Conservation (phyloP, 30 jellyfish, hydroid and myxozoan species). For the Rhopilema esculentum region DNA sequence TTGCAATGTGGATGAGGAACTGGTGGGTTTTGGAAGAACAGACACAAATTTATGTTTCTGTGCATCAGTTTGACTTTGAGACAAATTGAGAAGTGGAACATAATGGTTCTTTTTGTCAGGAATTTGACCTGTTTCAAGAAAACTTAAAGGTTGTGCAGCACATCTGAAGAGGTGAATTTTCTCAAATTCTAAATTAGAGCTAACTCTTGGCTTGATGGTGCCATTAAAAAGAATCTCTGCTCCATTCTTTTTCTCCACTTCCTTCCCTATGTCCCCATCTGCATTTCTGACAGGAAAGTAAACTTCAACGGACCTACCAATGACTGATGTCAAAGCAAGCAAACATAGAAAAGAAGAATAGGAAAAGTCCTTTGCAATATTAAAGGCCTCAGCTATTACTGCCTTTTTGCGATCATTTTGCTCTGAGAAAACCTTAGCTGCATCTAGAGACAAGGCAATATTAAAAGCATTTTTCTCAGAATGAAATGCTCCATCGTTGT, state of each 20-base stretch:
- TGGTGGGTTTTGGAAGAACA: no score
- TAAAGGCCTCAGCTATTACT: neutral
- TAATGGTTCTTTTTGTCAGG: no score
- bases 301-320: neutral
- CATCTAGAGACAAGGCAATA: neutral
- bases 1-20: no score
- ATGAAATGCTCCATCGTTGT: neutral
- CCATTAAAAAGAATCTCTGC: neutral
- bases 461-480: neutral
- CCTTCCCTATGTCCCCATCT: neutral
- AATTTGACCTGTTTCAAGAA: no score
- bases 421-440: neutral
- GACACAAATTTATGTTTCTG: no score
- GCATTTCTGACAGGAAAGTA: neutral
- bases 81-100: no score
- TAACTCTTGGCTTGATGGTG: conserved; percentile 3
- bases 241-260: neutral
- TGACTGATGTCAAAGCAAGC: neutral
- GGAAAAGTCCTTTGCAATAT: neutral
- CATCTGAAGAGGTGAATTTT: neutral
- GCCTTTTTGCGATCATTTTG: neutral
- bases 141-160: neutral
- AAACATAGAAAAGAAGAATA: neutral
- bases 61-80: no score
- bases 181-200: neutral